Evolutionary conservation across 2,113 vertebrate species (phyloP).

Genomic region (Psephotus haematonotus): DNA sequence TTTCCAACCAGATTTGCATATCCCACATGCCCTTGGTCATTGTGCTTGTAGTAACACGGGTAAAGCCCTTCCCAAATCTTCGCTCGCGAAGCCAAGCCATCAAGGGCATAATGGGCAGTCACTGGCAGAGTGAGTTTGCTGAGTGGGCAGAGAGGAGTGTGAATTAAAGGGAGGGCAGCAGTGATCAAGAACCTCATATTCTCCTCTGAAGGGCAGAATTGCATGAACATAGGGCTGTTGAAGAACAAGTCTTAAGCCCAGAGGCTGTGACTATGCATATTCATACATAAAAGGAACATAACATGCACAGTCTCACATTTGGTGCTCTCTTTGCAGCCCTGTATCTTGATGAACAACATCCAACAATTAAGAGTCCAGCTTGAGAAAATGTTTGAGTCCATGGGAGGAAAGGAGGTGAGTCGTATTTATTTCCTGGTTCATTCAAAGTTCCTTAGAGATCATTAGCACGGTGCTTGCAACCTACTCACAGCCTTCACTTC

Average conservation of each 20-base stretch:
- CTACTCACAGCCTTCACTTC: neutral
- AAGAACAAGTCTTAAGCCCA: neutral
- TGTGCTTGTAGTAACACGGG: too few species aligned
- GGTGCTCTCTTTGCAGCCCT: constrained; percentile 80
- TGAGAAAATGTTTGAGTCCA: constrained; percentile 99
- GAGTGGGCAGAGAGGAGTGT: neutral
- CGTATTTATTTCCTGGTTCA: neutral
- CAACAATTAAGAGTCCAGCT: constrained; percentile 95
- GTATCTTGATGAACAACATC: constrained; percentile 97
- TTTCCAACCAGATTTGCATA: too few species aligned
- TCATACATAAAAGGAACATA: neutral
- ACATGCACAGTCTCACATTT: neutral
- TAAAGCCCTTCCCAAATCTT: too few species aligned
- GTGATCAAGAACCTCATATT: neutral
- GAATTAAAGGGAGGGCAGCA: neutral
- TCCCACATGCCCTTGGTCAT: too few species aligned
- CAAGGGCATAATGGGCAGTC: neutral
- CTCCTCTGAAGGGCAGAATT: neutral
- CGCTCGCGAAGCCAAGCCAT: too few species aligned
- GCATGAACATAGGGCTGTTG: neutral
- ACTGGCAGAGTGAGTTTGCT: neutral
- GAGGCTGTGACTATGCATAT: neutral
- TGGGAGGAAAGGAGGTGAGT: constrained; percentile 97
- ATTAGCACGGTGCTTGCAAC: constrained; percentile 48
- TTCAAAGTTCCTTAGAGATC: constrained; percentile 53